A percentile compares a stretch with the other conserved stretches of the same genome.
phyloP scores from a whole-genome alignment of 2,888 invertebrate species.

The Pristionchus mayeri region DNA sequence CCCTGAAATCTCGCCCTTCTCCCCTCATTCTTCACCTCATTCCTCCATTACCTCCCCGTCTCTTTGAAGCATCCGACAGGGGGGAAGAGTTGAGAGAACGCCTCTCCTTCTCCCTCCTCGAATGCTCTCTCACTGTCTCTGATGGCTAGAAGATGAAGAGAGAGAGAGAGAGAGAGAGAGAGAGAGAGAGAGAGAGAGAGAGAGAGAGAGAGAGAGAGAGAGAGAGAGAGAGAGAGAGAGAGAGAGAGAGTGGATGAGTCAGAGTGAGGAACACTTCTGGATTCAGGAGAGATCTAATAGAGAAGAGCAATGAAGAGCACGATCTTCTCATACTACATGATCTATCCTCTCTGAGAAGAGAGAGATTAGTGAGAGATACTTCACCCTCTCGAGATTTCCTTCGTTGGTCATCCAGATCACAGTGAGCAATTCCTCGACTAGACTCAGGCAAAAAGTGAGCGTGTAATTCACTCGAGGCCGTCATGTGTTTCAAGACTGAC shows the following conservation, averaged over 20 bases:
- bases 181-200: not conserved
- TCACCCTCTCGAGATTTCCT: too few species aligned
- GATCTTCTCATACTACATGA: not conserved
- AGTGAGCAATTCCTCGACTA: too few species aligned
- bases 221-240: conserved; percentile 1
- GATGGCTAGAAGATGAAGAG: not conserved
- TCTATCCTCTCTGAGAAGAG: too few species aligned
- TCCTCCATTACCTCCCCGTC: not conserved
- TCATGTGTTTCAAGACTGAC: too few species aligned
- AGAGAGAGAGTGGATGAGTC: not conserved
- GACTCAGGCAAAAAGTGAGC: too few species aligned
- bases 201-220: not conserved
- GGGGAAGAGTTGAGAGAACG: too few species aligned
- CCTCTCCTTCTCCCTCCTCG: too few species aligned
- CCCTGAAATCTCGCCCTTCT: not conserved
- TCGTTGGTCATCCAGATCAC: too few species aligned
- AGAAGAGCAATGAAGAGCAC: not conserved
- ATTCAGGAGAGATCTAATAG: not conserved
- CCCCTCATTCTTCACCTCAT: not conserved
- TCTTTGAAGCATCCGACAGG: not conserved
- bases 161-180: not conserved
- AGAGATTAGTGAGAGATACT: too few species aligned
- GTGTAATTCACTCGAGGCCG: too few species aligned
- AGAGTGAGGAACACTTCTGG: too few species aligned
- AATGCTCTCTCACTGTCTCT: too few species aligned